Conservation (phyloP, 2,797 vertebrate species). For the Enteromius radiatus region DNA sequence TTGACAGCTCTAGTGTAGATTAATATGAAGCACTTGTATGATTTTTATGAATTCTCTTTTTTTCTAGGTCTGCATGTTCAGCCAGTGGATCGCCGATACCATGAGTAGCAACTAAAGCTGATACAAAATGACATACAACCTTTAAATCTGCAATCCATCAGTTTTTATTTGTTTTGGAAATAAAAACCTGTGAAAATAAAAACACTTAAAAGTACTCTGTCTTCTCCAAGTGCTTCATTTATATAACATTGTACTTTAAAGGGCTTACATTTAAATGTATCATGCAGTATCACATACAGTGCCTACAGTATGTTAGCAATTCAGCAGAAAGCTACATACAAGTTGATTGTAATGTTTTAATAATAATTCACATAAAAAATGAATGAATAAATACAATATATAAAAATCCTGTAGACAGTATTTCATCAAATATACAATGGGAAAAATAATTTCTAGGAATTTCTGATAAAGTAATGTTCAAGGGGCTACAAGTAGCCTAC, state of each 20-base stretch:
- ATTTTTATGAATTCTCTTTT: no score
- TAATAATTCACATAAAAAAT: neutral
- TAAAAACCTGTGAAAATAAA: conserved; percentile 31
- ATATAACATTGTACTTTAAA: neutral
- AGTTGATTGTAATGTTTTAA: neutral
- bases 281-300: neutral
- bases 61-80: no score
- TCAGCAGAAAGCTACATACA: neutral
- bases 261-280: neutral
- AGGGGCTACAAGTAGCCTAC: neutral
- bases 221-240: neutral
- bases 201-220: neutral
- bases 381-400: neutral
- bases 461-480: neutral
- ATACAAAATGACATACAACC: neutral
- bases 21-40: no score
- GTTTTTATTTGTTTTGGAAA: conserved; percentile 4
- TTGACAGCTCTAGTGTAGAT: no score
- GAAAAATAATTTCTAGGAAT: neutral
- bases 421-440: neutral
- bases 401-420: neutral
- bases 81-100: no score
- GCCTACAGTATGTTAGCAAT: neutral
- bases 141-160: neutral
- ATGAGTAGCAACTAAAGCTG: conserved; percentile 48